Evolutionary conservation across 2,113 vertebrate genomes (phyloP).

Genomic region (Nycticorax nycticorax): DNA sequence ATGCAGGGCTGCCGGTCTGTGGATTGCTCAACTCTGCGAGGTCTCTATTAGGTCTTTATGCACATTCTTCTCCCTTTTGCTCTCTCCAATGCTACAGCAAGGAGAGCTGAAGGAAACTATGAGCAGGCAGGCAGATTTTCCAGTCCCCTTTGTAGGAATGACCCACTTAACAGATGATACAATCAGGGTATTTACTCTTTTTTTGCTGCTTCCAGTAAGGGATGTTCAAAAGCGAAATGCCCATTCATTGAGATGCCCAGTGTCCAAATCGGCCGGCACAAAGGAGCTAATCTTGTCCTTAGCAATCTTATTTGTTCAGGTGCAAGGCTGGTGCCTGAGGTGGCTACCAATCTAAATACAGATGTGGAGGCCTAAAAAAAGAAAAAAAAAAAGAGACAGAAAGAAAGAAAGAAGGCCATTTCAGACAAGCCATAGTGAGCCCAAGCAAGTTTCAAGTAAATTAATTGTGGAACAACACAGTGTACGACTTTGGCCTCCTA

Average conservation of each 20-base stretch:
- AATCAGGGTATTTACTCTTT: constrained; percentile 43
- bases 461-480: constrained; percentile 71
- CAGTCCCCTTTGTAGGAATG: constrained; percentile 44
- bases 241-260: neutral
- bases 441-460: constrained; percentile 46
- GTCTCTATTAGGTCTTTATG: neutral
- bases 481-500: constrained; percentile 56
- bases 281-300: constrained; percentile 23
- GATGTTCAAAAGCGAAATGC: constrained; percentile 38
- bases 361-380: neutral
- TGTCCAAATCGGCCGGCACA: neutral
- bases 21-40: neutral
- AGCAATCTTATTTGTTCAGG: constrained; percentile 50
- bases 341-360: constrained; percentile 3
- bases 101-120: constrained; percentile 13
- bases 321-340: constrained; percentile 4
- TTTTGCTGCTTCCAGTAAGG: constrained; percentile 5
- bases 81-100: neutral
- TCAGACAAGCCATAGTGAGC: neutral
- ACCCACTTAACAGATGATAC: constrained; percentile 54
- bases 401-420: neutral
- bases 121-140: constrained; percentile 35
- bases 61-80: neutral
- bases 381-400: neutral
- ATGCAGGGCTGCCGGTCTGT: neutral